Conservation (phyloP, 1,140 invertebrate genomes). For the Pseudomyrmex pallidus region DNA sequence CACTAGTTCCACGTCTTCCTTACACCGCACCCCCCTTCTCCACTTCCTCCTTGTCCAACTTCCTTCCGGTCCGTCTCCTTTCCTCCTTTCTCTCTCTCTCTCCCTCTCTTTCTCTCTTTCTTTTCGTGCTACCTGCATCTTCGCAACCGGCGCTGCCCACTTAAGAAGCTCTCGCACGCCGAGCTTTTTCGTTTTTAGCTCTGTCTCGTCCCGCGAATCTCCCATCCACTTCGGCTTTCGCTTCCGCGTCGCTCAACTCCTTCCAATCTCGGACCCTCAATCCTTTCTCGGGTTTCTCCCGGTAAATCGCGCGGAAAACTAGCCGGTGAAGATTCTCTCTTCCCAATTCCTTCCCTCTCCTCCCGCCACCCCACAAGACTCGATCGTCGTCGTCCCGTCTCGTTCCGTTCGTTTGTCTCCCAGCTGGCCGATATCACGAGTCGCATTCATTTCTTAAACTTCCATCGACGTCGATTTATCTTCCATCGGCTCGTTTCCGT, state of each 20-base stretch:
- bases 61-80: conserved; percentile 8
- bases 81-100: conserved; percentile 47
- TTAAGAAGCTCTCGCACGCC: conserved; percentile 68
- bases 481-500: not conserved
- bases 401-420: conserved; percentile 54
- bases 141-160: conserved; percentile 55
- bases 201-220: conserved; percentile 39
- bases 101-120: conserved; percentile 17
- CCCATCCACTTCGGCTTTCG: conserved; percentile 46
- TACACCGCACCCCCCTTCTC: conserved; percentile 33
- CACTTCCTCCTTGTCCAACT: conserved; percentile 28
- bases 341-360: conserved; percentile 33
- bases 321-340: conserved; percentile 77
- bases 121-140: conserved; percentile 34
- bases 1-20: conserved; percentile 67
- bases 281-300: conserved; percentile 78
- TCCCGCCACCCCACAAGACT: not conserved
- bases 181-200: conserved; percentile 72
- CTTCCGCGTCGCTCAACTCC: conserved; percentile 69
- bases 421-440: conserved; percentile 53
- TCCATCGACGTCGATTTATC: conserved; percentile 42
- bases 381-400: conserved; percentile 19
- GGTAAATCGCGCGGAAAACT: conserved; percentile 83
- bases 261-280: conserved; percentile 78
- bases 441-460: conserved; percentile 34